These are phyloP conservation scores for Frieseomelitta varia DNA, from an alignment of 1,140 invertebrate genomes.

Conservation along the genomic window DNA sequence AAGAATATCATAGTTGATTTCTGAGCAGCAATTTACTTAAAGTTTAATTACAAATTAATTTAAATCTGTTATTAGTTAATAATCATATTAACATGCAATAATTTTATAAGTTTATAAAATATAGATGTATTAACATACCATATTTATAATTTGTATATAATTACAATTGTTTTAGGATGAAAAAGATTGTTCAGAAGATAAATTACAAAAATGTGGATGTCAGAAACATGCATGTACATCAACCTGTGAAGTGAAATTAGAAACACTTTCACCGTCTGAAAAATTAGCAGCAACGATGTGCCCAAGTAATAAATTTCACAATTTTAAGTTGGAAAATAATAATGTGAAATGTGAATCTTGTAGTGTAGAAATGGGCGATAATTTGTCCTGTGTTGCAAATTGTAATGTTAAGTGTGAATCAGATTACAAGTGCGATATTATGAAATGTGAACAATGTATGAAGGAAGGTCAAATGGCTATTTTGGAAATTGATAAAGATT, in stretches of 20 bases:
- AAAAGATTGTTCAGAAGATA: constrained; percentile 71
- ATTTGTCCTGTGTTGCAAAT: constrained; percentile 74
- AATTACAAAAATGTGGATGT: constrained; percentile 73
- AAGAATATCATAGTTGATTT: background rate
- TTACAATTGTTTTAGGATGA: constrained; percentile 67
- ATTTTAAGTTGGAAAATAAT: constrained; percentile 79
- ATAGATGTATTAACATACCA: background rate
- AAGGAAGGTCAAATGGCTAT: constrained; percentile 78
- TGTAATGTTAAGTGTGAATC: constrained; percentile 80
- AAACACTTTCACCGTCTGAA: constrained; percentile 76
- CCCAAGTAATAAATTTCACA: constrained; percentile 65
- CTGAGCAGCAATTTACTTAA: background rate
- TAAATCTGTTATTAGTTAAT: background rate
- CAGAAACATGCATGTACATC: constrained; percentile 77
- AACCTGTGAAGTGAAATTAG: constrained; percentile 79
- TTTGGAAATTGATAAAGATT: constrained; percentile 80
- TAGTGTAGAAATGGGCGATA: constrained; percentile 73
- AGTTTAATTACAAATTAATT: background rate
- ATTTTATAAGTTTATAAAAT: background rate
- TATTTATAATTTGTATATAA: background rate
- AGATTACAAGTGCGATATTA: constrained; percentile 78
- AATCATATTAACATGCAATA: background rate
- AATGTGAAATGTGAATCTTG: constrained; percentile 80
- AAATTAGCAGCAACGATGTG: constrained; percentile 69
- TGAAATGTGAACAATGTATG: constrained; percentile 80